Percentiles rank a stretch among this genome's conserved stretches.
Conservation (phyloP, 2,113 vertebrate species). For the Sapayoa aenigma region DNA sequence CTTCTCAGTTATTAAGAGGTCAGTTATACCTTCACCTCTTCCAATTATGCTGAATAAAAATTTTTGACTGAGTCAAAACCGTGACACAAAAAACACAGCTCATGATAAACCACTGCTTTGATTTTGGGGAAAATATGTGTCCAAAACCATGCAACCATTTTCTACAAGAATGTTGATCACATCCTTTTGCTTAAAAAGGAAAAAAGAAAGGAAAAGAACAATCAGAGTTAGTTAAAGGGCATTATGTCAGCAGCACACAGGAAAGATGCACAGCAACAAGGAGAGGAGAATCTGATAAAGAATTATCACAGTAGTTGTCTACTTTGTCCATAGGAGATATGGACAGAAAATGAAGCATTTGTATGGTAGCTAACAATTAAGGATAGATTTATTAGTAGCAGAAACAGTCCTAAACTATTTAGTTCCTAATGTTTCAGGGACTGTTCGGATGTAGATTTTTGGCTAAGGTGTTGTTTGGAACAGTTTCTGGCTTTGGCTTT, state of each 20-base stretch:
- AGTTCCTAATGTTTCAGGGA: not conserved
- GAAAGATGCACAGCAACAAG: not conserved
- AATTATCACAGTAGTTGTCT: not conserved
- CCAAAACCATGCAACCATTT: not conserved
- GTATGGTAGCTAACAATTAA: not conserved
- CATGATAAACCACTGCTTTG: not conserved
- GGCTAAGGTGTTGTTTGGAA: not conserved
- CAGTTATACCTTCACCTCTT: not conserved
- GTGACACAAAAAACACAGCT: not conserved
- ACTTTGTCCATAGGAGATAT: not conserved
- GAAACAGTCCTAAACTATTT: not conserved
- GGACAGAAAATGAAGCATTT: constrained; percentile 13
- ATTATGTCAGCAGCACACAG: not conserved
- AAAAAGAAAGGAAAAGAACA: not conserved
- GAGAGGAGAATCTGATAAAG: not conserved
- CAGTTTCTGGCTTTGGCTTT: not conserved
- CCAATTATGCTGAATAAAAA: not conserved
- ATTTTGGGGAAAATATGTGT: not conserved
- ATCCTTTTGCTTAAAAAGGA: not conserved
- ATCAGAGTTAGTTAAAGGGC: not conserved
- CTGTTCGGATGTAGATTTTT: not conserved
- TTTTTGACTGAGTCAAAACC: not conserved
- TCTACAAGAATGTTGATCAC: not conserved
- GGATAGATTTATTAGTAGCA: not conserved
- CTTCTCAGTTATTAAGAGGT: not conserved